Percentiles rank a stretch among this genome's conserved stretches.
These are phyloP conservation scores for Uromys caudimaculatus DNA, from an alignment of 2,797 vertebrate species.

Conservation along the genomic window DNA sequence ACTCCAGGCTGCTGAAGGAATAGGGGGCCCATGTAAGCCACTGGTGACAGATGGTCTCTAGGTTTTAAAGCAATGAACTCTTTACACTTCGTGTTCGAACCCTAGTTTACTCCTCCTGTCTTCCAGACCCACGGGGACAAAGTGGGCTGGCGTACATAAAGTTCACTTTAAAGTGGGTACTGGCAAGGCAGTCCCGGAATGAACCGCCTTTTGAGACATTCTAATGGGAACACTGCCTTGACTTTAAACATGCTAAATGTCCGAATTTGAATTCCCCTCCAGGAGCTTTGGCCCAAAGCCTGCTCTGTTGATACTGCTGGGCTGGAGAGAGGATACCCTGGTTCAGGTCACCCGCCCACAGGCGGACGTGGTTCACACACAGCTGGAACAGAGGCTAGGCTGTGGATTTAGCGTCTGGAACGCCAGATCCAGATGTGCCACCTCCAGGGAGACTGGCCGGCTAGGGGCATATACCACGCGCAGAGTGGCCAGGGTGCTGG, in stretches of 20 bases:
- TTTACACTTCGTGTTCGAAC: neutral
- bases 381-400: conserved; percentile 11
- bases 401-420: neutral
- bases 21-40: neutral
- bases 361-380: neutral
- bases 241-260: neutral
- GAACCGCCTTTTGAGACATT: neutral
- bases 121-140: neutral
- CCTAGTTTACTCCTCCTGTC: neutral
- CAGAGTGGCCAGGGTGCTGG: neutral
- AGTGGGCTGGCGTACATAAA: neutral
- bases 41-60: neutral
- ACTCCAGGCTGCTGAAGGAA: neutral
- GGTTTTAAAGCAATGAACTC: neutral
- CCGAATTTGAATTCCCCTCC: neutral
- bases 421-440: neutral
- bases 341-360: neutral
- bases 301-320: neutral
- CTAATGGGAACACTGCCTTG: neutral
- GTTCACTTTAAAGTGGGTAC: neutral
- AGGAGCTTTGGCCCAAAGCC: neutral
- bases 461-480: accelerated
- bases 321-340: neutral
- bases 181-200: neutral
- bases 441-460: neutral